Conservation (phyloP, 2,888 invertebrate genomes). For the Stenodera caucasica region DNA sequence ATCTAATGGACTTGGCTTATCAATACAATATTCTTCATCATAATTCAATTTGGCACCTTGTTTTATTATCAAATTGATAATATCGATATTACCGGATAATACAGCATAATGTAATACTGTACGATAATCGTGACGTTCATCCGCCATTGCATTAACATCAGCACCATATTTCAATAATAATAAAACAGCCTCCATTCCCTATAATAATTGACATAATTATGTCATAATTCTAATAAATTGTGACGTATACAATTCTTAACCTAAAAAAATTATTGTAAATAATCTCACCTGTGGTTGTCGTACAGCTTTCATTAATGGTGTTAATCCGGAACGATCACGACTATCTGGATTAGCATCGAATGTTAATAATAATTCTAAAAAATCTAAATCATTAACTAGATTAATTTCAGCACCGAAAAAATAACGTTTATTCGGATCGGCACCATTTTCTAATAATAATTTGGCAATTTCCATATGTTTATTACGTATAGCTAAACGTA, state of each 20-base stretch:
- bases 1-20: conserved; percentile 74
- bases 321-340: conserved; percentile 81
- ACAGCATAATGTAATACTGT: conserved; percentile 88
- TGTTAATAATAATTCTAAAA: conserved; percentile 76
- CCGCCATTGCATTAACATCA: conserved; percentile 82
- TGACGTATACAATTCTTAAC: too few species aligned
- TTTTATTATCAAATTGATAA: conserved; percentile 78
- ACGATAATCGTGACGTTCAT: conserved; percentile 82
- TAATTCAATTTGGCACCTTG: conserved; percentile 78
- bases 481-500: conserved; percentile 86
- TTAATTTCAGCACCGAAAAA: conserved; percentile 92
- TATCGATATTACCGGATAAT: conserved; percentile 71
- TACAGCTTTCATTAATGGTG: conserved; percentile 90
- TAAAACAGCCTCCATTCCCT: conserved; percentile 76
- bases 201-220: too few species aligned
- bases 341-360: conserved; percentile 89
- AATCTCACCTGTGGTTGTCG: conserved; percentile 67
- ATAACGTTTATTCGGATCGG: conserved; percentile 87
- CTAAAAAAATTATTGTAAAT: neutral
- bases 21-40: conserved; percentile 61
- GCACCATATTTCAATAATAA: conserved; percentile 79
- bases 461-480: conserved; percentile 75
- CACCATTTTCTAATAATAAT: too few species aligned
- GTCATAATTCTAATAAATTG: too few species aligned
- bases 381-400: conserved; percentile 79